Evolutionary conservation across 2,797 vertebrate species (phyloP), one percentile per base, ranked within the genome.

Genomic region (Halcyon leucocephala): DNA sequence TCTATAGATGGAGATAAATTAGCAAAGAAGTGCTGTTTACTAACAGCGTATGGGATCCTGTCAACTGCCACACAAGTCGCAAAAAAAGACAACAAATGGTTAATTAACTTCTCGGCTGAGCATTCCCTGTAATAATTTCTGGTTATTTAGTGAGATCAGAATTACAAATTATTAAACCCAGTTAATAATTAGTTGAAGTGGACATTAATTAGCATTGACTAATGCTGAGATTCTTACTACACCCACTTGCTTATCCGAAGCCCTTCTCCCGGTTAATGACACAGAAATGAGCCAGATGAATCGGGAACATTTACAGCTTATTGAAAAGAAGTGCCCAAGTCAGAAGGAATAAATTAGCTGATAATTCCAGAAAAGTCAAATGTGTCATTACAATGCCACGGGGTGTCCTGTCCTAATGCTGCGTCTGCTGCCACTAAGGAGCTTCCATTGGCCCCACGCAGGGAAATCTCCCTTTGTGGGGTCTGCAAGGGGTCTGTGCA

Each of bases 151-250:
- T 9, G 26, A 92, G 54, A 89, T 55, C 94, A 80, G 66, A 87
- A 87, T 54, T 69, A 41, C 80, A 93, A 94, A 92, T 95, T 92
- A 81, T 94, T 86, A 95, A 95, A 85, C 49, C 67, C 52, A 28
- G 82, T 54, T 95, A 96, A 95, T 70, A 97, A 92, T 95, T 94
- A 89, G 52, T 95, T 94, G 44, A 93, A 97, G 76, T 80, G 93
- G 88, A 95, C 70, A 71, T 85, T 95, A 95, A 96, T 95, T 89
- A 96, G 90, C 86, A 66, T 64, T 96, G 96, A 93, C 67, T 95
- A 96, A 93, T 74, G 95, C 88, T 18, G 48, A 89, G 77, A 65
- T 89, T 90, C 91, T 96, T 93, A 84, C 95, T 94, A 93, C 78
- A 76, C 74, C 83, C 92, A 88, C 74, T 95, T 92, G 83, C 93